Base-by-base conservation (phyloP, 2,888 invertebrate species). In the Sinelater perroti region DNA sequence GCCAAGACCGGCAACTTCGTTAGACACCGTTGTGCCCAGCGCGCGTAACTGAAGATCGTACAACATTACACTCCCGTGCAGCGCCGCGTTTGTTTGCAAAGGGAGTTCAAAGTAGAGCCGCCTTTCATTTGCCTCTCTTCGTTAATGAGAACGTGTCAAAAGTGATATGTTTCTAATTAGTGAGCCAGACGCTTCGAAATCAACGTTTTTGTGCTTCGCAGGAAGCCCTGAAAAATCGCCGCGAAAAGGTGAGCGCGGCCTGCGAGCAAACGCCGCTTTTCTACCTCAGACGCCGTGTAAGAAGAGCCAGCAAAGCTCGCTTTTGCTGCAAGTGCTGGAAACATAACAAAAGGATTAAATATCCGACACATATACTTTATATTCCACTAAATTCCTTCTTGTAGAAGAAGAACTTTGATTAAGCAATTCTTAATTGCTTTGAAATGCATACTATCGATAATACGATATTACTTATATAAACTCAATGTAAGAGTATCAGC, bases 61-160 rank as follows among this genome's bases (percentile, higher is more conserved):
- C 40, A 38, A 53, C 35, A 53, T 46, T 38, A 47, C 38, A 21
- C 54, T 36, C 36, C 31, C 16, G 33, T 18, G 26, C 14, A 50
- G 28, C 40, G 17, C 36, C 31, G 35, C 51, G 49, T 54, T 54
- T 36, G 51, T 56, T 60, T 46, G 52, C 20, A 30, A 36, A 33
- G 30, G 13, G 31, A 51, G 60, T 56, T 49, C 61, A 61, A 61
- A 61, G 61, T 35, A 28, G 35, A 49, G 49, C 49, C 50, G 53
- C 54, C 24, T 49, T 53, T 52, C 51, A 38, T 46, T 57, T 40
- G 40, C 54, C 46, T 38, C 47, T 36, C 35, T 33, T 30, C 53
- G 36, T 51, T 61, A 61, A 57, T 57, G 61, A 61, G 56, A 50
- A 51, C 38, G 57, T 57, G 61, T 60, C 60, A 54, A 57, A 61